Percentiles rank a stretch among this genome's conserved stretches.
These are phyloP conservation scores for Helicoverpa zea DNA, from an alignment of 1,140 invertebrate genomes.

Conservation along the genomic window DNA sequence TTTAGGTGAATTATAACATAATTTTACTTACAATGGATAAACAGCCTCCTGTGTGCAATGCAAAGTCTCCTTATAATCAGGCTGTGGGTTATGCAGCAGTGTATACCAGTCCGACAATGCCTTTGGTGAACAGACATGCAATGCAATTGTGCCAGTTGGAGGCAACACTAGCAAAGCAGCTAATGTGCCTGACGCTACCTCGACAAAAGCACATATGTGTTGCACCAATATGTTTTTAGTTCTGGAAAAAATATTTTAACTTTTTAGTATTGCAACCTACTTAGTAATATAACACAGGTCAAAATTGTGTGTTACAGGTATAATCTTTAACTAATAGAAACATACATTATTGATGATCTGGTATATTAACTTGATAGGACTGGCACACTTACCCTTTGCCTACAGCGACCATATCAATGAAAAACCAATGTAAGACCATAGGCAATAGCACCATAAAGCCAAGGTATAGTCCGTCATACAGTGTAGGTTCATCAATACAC, in stretches of 20 bases:
- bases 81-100: conserved; percentile 96
- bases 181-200: conserved; percentile 91
- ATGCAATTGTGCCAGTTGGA: conserved; percentile 91
- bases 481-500: conserved; percentile 91
- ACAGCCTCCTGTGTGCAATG: conserved; percentile 99
- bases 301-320: no score
- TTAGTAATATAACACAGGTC: no score
- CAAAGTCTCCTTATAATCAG: conserved; percentile 95
- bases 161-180: conserved; percentile 92
- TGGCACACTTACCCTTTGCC: conserved; percentile 89
- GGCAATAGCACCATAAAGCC: conserved; percentile 96
- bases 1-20: no score
- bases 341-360: no score
- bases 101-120: conserved; percentile 98
- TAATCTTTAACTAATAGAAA: no score
- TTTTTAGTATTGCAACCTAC: background rate
- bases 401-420: conserved; percentile 94
- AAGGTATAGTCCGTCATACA: conserved; percentile 98
- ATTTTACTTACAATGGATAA: conserved; percentile 95
- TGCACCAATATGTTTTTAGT: conserved; percentile 86
- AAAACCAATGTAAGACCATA: conserved; percentile 96
- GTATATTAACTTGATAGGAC: background rate
- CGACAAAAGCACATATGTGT: conserved; percentile 93
- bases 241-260: conserved; percentile 60
- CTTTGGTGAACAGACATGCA: conserved; percentile 93